These are phyloP conservation scores for Hofmannophila pseudospretella DNA, from an alignment of 2,888 invertebrate species.

Conservation along the genomic window DNA sequence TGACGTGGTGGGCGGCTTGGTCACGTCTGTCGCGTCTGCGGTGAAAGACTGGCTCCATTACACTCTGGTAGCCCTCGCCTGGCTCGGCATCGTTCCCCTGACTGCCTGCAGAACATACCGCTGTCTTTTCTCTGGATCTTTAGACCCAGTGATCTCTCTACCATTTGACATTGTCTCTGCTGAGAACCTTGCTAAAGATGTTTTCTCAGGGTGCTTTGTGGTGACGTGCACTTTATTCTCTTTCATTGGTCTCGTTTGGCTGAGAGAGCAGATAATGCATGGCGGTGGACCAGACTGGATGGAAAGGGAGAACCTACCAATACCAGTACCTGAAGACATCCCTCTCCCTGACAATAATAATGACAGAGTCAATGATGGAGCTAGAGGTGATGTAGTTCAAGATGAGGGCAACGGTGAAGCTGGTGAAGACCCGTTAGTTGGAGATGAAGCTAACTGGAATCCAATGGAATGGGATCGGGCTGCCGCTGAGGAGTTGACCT, in stretches of 20 bases:
- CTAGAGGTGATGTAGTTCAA: conserved; percentile 46
- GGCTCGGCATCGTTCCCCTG: conserved; percentile 97
- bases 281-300: conserved; percentile 99
- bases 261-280: conserved; percentile 97
- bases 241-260: conserved; percentile 98
- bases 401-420: conserved; percentile 57
- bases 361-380: conserved; percentile 58
- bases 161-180: conserved; percentile 95
- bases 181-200: conserved; percentile 94
- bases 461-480: conserved; percentile 99
- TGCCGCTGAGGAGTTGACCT: conserved; percentile 97
- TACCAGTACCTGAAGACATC: conserved; percentile 65
- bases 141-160: conserved; percentile 90
- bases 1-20: conserved; percentile 93
- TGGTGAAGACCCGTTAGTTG: conserved; percentile 76
- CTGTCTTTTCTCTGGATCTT: conserved; percentile 93
- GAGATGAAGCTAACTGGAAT: conserved; percentile 95
- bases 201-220: conserved; percentile 97
- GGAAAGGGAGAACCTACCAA: conserved; percentile 81
- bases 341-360: conserved; percentile 71
- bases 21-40: conserved; percentile 93
- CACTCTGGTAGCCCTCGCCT: conserved; percentile 96
- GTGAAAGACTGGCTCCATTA: conserved; percentile 98
- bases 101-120: conserved; percentile 97
- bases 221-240: conserved; percentile 97